phyloP scores from a whole-genome alignment of 2,888 invertebrate species.

The Drosophila meridiana region DNA sequence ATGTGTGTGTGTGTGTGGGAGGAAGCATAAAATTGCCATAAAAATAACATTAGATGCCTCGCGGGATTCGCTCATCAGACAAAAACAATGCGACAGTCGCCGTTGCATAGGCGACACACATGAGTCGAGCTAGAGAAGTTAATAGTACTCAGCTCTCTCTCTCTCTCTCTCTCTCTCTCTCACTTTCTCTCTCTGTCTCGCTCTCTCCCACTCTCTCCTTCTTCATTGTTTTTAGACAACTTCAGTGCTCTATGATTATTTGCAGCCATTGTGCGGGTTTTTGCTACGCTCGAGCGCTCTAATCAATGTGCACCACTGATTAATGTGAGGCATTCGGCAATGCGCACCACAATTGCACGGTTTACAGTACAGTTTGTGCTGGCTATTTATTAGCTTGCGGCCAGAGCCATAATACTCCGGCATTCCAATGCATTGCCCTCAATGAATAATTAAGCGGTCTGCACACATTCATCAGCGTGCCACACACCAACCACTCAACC shows the following conservation, averaged over 20 bases:
- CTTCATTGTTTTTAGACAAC: constrained; percentile 37
- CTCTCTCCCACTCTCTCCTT: background rate
- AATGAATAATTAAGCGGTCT: constrained; percentile 80
- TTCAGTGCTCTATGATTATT: constrained; percentile 45
- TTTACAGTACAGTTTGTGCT: constrained; percentile 39
- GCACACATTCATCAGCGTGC: constrained; percentile 58
- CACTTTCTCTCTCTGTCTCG: background rate
- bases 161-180: background rate
- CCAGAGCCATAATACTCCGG: constrained; percentile 28
- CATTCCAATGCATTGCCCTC: constrained; percentile 75
- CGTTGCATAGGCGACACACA: constrained; percentile 32
- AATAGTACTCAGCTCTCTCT: background rate
- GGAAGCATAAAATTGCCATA: constrained; percentile 63
- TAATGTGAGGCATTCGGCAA: constrained; percentile 49
- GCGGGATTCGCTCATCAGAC: constrained; percentile 55
- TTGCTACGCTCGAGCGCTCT: constrained; percentile 56
- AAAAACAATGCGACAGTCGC: constrained; percentile 46
- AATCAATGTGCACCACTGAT: constrained; percentile 63
- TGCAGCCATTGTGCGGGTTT: constrained; percentile 47
- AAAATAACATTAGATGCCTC: constrained; percentile 64
- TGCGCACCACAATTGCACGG: constrained; percentile 61
- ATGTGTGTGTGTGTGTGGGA: background rate
- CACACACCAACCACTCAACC: constrained; percentile 34
- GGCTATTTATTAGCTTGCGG: constrained; percentile 69
- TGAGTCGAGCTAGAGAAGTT: constrained; percentile 18